Base-by-base conservation (phyloP, 2,797 vertebrate species). In the Lepidocolaptes lacrymiger region DNA sequence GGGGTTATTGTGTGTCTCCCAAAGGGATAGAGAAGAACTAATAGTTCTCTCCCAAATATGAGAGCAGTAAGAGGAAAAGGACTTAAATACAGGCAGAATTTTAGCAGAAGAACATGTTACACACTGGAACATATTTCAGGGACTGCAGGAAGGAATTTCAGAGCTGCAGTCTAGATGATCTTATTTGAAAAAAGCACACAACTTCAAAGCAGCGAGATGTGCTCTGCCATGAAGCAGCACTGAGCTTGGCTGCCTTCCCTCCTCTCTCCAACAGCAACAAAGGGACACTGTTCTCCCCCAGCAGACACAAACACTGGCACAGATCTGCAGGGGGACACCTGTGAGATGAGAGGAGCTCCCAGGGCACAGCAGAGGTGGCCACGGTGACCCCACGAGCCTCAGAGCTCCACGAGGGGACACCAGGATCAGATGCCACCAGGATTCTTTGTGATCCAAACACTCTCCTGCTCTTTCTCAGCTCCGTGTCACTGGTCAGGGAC, bases 211-310 rank as follows among this genome's bases (percentile, higher is more conserved):
- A 30, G 30, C 3, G 66, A 86, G 91, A 68, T 46, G 11, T 1
- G 36, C 43, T 78, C 85, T 75, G 79, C 85, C 46, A 32, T 30
- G 74, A 32, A 69, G 83, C 91, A 91, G 93, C 79, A 5, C 73
- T 14, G 34, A 51, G 48, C 73, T 73, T 94, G 95, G 91, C 96
- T 39, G 84, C 6, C 46, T 92, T 85, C 89, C 86, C 89, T 92
- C 8, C 74, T 37, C 88, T 63, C 80, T 34, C 56, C 71, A 76
- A 41, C 30, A 56, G 63, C 82, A 88, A 91, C 80, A 91, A 91
- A 96, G 91, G 80, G 59, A 78, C 23, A 27, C 44, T 95, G 95
- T 88, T 86, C 96, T 41, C 14, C 30, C 83, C 66, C 85, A 95
- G 77, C 84, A 91, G 78, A 89, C 55, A 61, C 90, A 85, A 92